Base-by-base conservation (phyloP, 2,797 vertebrate genomes). In the Chaetophractus vellerosus region DNA sequence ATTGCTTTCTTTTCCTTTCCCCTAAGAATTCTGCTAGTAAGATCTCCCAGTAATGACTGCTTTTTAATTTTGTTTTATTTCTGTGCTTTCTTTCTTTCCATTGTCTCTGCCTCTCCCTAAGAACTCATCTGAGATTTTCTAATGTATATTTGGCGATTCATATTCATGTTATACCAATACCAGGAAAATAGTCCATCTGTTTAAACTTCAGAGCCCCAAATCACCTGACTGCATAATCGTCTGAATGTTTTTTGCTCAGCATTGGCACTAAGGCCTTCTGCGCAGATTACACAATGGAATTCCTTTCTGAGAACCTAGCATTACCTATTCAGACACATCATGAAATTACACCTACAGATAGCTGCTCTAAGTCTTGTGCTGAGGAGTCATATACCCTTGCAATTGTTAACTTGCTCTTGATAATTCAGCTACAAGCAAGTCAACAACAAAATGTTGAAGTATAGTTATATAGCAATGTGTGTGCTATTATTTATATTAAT, bases 81-180 rank as follows among this genome's bases (percentile, higher is more conserved):
- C 52, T 38, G 50, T 81, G 78, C 28, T 94, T 92, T 89, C 93
- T 96, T 98, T 97, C 91, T 97, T 97, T 96, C 92, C 66, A 80
- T 81, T 95, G 78, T 94, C 93, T 98, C 82, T 94, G 78, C 96
- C 66, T 97, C 94, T 95, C 57, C 93, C 41, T 93, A 93, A 93
- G 91, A 96, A 98, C 95, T 93, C 85, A 97, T 89, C 83, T 89
- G 69, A 93, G 74, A 71, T n/a, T 74, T 88, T 59, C 93, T 97
- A 95, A 93, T 97, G 82, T 90, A 85, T 97, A 97, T 98, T 84
- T 91, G 18, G 0, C 55, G 55, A 72, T 88, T 97, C 96, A 96
- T 97, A 97, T 97, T 97, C 95, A 97, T 97, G 84, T 81, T 97
- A 83, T 79, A 79, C 31, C 45, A 86, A 68, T 80, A 82, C 10